Evolutionary conservation across 2,797 vertebrate genomes (phyloP).

Genomic region (Choloepus didactylus): DNA sequence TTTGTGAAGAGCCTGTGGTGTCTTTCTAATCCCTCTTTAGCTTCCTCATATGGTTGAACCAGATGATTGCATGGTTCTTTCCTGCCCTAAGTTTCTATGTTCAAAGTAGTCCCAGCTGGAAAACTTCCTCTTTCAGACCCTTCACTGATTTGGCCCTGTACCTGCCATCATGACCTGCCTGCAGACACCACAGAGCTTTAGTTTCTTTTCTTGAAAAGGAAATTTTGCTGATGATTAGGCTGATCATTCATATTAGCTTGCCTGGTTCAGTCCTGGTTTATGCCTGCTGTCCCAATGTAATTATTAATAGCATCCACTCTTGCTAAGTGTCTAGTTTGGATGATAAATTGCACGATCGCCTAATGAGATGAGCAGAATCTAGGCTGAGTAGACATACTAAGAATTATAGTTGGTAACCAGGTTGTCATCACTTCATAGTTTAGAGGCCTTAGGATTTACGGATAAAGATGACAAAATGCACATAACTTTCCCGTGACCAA

Average conservation of each 20-base stretch:
- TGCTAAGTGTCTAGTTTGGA: background rate
- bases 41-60: background rate
- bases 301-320: background rate
- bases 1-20: background rate
- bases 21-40: background rate
- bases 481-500: constrained; percentile 15
- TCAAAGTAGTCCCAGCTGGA: background rate
- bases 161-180: background rate
- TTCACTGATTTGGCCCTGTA: background rate
- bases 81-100: background rate
- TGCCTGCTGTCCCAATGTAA: background rate
- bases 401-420: background rate
- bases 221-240: background rate
- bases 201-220: constrained; percentile 32
- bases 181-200: background rate
- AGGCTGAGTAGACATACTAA: background rate
- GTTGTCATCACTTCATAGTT: constrained; percentile 15
- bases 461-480: background rate
- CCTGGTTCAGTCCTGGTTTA: background rate
- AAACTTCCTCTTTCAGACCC: background rate
- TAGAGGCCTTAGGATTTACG: background rate
- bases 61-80: background rate
- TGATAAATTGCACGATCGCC: background rate
- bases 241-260: background rate
- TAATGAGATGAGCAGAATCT: background rate